phyloP scores from a whole-genome alignment of 2,797 vertebrate species.

The Tiaroga cobitis region DNA sequence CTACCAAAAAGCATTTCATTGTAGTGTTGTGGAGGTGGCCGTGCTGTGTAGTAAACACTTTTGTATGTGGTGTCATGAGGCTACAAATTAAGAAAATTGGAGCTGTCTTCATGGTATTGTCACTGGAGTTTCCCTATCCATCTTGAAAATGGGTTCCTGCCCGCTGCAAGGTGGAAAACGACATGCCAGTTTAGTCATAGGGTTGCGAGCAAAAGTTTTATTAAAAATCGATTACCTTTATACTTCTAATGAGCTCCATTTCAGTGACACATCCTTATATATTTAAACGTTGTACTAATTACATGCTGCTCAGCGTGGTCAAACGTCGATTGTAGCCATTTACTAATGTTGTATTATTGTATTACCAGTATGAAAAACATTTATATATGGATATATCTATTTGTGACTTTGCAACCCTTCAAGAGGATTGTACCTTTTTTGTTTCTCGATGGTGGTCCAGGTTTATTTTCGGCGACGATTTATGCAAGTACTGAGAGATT shows the following conservation, averaged over 20 bases:
- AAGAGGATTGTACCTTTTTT: constrained; percentile 73
- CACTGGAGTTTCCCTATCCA: constrained; percentile 63
- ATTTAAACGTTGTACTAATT: constrained; percentile 81
- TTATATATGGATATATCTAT: constrained; percentile 81
- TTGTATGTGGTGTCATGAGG: constrained; percentile 70
- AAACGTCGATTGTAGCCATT: constrained; percentile 78
- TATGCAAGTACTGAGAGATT: constrained; percentile 74
- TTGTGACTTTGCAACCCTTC: constrained; percentile 79
- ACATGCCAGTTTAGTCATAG: constrained; percentile 61
- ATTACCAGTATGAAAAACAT: constrained; percentile 77
- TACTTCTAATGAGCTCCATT: constrained; percentile 77
- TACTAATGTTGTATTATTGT: constrained; percentile 84
- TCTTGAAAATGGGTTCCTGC: constrained; percentile 64
- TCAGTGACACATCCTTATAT: constrained; percentile 78
- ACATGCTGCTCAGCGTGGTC: constrained; percentile 78
- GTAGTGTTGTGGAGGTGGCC: constrained; percentile 74
- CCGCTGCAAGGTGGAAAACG: constrained; percentile 61
- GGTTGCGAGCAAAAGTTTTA: constrained; percentile 73
- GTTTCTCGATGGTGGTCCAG: constrained; percentile 62
- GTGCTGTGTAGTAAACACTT: constrained; percentile 76
- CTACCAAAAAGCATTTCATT: constrained; percentile 72
- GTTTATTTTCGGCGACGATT: constrained; percentile 70
- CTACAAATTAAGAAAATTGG: constrained; percentile 64
- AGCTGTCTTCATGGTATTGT: constrained; percentile 63
- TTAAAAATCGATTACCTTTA: constrained; percentile 76